Percentiles rank a stretch among this genome's conserved stretches.
Evolutionary conservation across 2,113 vertebrate species (phyloP).

Genomic region (Ranitomeya variabilis): DNA sequence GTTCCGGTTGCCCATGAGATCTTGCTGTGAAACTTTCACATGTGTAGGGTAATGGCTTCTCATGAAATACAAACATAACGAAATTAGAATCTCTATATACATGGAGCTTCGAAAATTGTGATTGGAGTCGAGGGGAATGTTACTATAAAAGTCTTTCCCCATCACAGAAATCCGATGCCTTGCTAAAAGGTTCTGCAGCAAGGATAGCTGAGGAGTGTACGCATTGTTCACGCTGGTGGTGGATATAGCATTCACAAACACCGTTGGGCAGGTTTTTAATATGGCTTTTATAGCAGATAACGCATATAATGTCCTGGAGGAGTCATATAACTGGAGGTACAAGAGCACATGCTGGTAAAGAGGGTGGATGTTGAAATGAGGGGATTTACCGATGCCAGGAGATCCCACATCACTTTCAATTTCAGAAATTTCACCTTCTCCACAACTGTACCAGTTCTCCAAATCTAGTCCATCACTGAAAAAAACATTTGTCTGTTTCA

Average conservation of each 20-base stretch:
- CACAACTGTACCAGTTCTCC: slow-evolving; percentile 99
- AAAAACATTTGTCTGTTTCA: slow-evolving; percentile 86
- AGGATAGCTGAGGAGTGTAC: slow-evolving; percentile 92
- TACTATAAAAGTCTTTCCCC: slow-evolving; percentile 98
- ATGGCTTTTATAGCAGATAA: slow-evolving; percentile 93
- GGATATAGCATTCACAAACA: slow-evolving; percentile 95
- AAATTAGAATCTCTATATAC: slow-evolving; percentile 98
- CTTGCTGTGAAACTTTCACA: slow-evolving; percentile 84
- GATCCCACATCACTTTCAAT: slow-evolving; percentile 95
- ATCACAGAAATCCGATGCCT: slow-evolving; percentile 96
- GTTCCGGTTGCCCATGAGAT: slow-evolving; percentile 92
- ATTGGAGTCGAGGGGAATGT: slow-evolving; percentile 91
- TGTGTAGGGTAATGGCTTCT: slow-evolving; percentile 95
- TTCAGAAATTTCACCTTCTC: slow-evolving; percentile 96
- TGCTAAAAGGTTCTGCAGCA: slow-evolving; percentile 94
- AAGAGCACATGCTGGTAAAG: slow-evolving; percentile 95
- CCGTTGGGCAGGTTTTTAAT: slow-evolving; percentile 86
- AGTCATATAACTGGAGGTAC: slow-evolving; percentile 97
- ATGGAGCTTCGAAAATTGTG: slow-evolving; percentile 96
- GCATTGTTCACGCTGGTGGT: slow-evolving; percentile 97
- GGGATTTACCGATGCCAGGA: slow-evolving; percentile 80
- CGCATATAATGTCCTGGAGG: slow-evolving; percentile 91
- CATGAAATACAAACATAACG: slow-evolving; percentile 92
- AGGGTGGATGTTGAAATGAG: slow-evolving; percentile 90
- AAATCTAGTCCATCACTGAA: slow-evolving; percentile 96